These are phyloP conservation scores for Acronicta leporina DNA, from an alignment of 2,888 invertebrate genomes.

Conservation along the genomic window DNA sequence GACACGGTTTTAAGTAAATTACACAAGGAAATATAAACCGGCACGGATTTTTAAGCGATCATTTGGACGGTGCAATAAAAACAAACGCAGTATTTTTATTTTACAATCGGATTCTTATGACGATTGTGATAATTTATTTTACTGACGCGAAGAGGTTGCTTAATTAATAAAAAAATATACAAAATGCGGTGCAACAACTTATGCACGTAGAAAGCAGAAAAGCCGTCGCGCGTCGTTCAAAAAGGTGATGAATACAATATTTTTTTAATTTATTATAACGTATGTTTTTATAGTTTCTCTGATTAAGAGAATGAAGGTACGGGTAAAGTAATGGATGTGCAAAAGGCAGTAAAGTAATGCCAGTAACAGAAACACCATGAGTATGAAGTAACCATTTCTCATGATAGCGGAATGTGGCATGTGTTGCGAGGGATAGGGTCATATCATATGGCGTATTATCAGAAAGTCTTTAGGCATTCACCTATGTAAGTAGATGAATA, in stretches of 20 bases:
- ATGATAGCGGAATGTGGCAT: no score
- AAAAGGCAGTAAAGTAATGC: no score
- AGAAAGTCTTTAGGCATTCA: no score
- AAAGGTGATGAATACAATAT: conserved; percentile 4
- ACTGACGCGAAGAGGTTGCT: background rate
- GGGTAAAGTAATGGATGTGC: no score
- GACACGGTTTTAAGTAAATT: conserved; percentile 1
- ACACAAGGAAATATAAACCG: conserved; percentile 7
- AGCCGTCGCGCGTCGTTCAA: conserved; percentile 13
- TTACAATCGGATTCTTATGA: no score
- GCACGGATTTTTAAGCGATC: background rate
- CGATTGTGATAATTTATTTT: no score
- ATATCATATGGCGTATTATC: no score
- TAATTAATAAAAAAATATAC: conserved; percentile 16
- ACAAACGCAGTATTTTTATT: no score
- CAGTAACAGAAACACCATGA: no score
- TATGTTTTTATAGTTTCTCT: background rate
- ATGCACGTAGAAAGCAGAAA: conserved; percentile 34
- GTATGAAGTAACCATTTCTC: no score
- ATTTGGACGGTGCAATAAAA: background rate
- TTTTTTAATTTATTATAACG: background rate
- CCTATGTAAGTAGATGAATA: no score
- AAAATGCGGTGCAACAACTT: conserved; percentile 5
- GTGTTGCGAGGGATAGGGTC: no score
- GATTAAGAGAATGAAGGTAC: background rate